Base-by-base conservation (phyloP, 2,113 vertebrate species). In the Eurypyga helias region DNA sequence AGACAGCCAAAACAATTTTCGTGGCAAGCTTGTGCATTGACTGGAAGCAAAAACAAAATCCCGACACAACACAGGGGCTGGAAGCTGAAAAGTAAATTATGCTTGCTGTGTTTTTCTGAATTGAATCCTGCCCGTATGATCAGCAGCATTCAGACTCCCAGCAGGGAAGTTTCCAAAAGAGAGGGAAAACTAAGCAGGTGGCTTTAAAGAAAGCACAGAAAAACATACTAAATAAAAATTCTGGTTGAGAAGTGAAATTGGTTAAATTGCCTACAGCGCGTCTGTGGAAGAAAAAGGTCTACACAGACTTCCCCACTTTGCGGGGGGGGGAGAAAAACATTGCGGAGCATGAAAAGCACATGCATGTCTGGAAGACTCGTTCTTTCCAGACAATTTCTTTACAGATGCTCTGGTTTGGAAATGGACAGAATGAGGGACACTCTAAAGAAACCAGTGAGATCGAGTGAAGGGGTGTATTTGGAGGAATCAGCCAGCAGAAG, bases 91-190 rank as follows among this genome's bases (percentile, higher is more conserved):
- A 70, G 89, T 89, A 87, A 95, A 95, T 96, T 90, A 83, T 65
- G 24, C 85, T 94, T 86, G 90, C 93, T 94, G 90, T 82, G 90
- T 93, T 95, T 83, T 86, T 72, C 81, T 96, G 90, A 94, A 82
- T 77, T 80, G 83, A 93, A 91, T 95, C 81, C 69, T 90, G 70
- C 51, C 73, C 81, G 33, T 92, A 69, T 51, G 87, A 97, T 88
- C 95, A 95, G 85, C 49, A 95, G 79, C 77, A 96, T 94, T 96
- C 83, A 96, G 65, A 45, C 31, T 94, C 92, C 49, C 34, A 8
- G 89, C 89, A 94, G 94, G 79, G 83, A 87, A 76, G 51, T 60
- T 81, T 91, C 87, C 89, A 88, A 84, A 92, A 89, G 83, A 86
- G 89, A 95, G 57, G 36, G 10, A 54, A 93, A 93, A 46, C 38